phyloP scores from a whole-genome alignment of 2,888 invertebrate genomes.

The Drosophila aldrichi region DNA sequence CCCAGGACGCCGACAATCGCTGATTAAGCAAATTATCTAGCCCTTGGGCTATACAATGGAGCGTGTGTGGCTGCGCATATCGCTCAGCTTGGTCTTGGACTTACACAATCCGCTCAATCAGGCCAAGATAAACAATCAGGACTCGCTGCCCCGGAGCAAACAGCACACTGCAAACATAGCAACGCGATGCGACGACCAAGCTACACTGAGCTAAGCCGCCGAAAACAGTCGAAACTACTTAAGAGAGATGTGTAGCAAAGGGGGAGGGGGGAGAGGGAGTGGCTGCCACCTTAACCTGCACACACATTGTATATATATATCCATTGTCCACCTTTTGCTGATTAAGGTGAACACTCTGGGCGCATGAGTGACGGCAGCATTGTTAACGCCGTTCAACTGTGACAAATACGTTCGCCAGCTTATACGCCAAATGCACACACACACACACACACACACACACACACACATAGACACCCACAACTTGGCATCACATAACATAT shows the following conservation, averaged over 20 bases:
- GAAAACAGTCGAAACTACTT: conserved; percentile 47
- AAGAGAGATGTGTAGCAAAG: conserved; percentile 9
- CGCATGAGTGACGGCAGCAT: conserved; percentile 57
- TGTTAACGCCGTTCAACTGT: conserved; percentile 78
- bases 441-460: background rate
- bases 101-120: conserved; percentile 60
- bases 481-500: conserved; percentile 49
- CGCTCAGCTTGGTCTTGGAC: conserved; percentile 11
- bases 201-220: conserved; percentile 29
- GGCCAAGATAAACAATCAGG: conserved; percentile 66
- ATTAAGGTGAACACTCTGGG: conserved; percentile 62
- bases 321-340: conserved; percentile 49
- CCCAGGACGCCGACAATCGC: conserved; percentile 14
- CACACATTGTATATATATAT: background rate
- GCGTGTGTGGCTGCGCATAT: conserved; percentile 1
- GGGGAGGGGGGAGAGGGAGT: background rate
- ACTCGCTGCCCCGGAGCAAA: conserved; percentile 47
- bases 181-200: background rate
- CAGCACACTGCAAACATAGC: conserved; percentile 32
- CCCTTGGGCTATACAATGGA: conserved; percentile 27
- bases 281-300: background rate
- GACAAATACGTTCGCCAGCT: conserved; percentile 75
- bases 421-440: conserved; percentile 33
- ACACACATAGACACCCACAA: no score
- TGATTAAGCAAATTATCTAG: conserved; percentile 40